Conservation (phyloP, 2,888 invertebrate genomes). For the Rhagonycha fulva region DNA sequence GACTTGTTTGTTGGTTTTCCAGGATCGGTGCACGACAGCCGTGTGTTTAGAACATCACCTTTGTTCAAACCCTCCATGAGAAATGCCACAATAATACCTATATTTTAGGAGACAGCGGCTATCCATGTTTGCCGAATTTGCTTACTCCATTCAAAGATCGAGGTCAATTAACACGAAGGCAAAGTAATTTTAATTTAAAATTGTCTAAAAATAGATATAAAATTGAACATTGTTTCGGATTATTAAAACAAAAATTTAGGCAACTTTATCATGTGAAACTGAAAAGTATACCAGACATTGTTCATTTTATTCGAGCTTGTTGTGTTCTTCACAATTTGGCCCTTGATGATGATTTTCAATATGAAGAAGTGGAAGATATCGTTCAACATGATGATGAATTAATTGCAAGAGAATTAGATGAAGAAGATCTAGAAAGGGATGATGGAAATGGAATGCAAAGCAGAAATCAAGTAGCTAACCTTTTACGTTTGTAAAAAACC, state of each 20-base stretch:
- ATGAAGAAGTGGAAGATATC: no score
- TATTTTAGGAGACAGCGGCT: conserved; percentile 14
- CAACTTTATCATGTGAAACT: conserved; percentile 22
- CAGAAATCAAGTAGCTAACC: no score
- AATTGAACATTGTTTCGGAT: conserved; percentile 20
- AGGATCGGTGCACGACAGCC: not conserved
- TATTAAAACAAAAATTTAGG: conserved; percentile 22
- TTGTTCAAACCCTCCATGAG: not conserved
- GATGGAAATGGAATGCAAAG: no score
- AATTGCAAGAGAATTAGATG: no score
- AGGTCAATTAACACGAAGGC: conserved; percentile 7
- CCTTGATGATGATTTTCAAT: not conserved
- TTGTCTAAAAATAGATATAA: conserved; percentile 11
- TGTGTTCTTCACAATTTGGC: conserved; percentile 18
- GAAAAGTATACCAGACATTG: conserved; percentile 5
- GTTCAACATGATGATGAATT: no score
- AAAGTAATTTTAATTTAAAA: conserved; percentile 13
- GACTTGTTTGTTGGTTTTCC: conserved; percentile 9
- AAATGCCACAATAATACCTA: conserved; percentile 5
- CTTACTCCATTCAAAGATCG: conserved; percentile 14
- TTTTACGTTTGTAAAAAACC: no score
- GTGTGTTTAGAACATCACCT: not conserved
- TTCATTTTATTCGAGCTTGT: conserved; percentile 18
- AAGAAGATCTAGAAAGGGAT: no score
- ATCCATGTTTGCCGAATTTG: conserved; percentile 10